Base-by-base conservation (phyloP, 2,113 vertebrate species). In the Cygnus atratus region DNA sequence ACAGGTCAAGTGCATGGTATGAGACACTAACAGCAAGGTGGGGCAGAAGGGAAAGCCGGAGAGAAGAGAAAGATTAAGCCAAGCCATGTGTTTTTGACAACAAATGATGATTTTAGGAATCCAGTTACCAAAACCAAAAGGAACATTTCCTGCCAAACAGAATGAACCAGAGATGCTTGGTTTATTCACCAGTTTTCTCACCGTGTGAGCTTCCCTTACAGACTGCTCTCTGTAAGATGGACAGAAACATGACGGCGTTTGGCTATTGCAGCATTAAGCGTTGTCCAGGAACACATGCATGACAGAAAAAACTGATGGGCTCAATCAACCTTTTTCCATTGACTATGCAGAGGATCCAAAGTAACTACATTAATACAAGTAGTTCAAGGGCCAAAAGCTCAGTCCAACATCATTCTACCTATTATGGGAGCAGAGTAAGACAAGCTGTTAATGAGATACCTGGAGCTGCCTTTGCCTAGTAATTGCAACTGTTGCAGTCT, bases 231-330 rank as follows among this genome's bases (percentile, higher is more conserved):
- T 46, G 33, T 5, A 81, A 72, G 28, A 50, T 7, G 5, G 65
- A 62, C 0, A 0, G 41, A 39, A 39, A n/a, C 21, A 15, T 7
- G 29, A 65, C n/a, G 19, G 11, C 3, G 31, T 19, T 61, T 1
- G 2, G 16, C 39, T 66, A 43, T 35, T 31, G 8, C 28, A 7
- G 31, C 14, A 5, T 66, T 66, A 71, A 61, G 58, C 8, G 22
- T 7, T 65, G 26, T 48, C 14, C 44, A 48, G 25, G 55, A 88
- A 76, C 6, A 10, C 8, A n/a, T 3, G 11, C 17, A 44, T 31
- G 9, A 44, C 33, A 25, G 20, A 54, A 66, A 65, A 57, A 63
- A 35, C 2, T 33, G 50, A 78, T 31, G 59, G 41, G 35, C 35
- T 37, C 10, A 48, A 70, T 59, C 20, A 33, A 24, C 43, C 55